A percentile compares a stretch with the other conserved stretches of the same genome.
Evolutionary conservation across 2,888 invertebrate genomes (phyloP).

Genomic region (Eupithecia centaureata): DNA sequence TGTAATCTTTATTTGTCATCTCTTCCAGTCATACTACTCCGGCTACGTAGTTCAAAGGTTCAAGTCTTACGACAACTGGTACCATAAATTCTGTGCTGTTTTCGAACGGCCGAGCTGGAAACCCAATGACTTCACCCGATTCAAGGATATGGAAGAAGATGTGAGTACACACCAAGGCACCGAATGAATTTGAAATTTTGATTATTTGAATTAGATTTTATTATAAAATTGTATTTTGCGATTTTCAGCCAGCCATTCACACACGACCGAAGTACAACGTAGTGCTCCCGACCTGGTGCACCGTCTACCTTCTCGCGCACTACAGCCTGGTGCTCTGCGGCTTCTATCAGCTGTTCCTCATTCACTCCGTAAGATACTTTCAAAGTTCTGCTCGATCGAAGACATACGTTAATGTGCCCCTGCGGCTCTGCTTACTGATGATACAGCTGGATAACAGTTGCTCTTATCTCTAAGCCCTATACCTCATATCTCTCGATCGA

Average conservation of each 20-base stretch:
- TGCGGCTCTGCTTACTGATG: too few relatives aligned
- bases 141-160: constrained; percentile 88
- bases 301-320: constrained; percentile 85
- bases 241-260: constrained; percentile 75
- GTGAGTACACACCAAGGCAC: constrained; percentile 77
- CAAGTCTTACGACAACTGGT: constrained; percentile 81
- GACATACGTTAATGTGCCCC: too few relatives aligned
- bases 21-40: constrained; percentile 87
- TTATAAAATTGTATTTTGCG: not conserved
- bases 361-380: constrained; percentile 82
- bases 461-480: too few relatives aligned
- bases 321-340: constrained; percentile 84
- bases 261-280: constrained; percentile 86
- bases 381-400: not conserved
- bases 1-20: not conserved
- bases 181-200: too few relatives aligned
- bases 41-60: constrained; percentile 85
- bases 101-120: constrained; percentile 93
- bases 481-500: too few relatives aligned
- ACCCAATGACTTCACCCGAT: constrained; percentile 88
- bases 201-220: not conserved
- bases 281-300: constrained; percentile 85
- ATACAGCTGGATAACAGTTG: too few relatives aligned
- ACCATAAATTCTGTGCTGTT: constrained; percentile 86
- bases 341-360: constrained; percentile 84